Evolutionary conservation across 2,888 invertebrate species (phyloP).

Genomic region (Sycophila texana): DNA sequence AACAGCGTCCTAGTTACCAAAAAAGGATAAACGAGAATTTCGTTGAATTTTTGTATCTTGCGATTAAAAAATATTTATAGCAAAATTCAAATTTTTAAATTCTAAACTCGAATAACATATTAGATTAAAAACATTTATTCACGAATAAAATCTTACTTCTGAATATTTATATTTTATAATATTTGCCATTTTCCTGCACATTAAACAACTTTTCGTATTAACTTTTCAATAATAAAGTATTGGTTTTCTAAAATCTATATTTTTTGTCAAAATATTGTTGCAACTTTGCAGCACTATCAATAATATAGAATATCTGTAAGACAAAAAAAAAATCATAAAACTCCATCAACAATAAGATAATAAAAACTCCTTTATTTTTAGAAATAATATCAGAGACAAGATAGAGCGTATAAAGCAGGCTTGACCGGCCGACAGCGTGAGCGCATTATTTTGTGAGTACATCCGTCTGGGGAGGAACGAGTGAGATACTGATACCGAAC

Average conservation of each 20-base stretch:
- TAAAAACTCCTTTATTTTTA: background rate
- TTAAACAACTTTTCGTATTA: too few species aligned
- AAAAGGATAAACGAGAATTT: too few species aligned
- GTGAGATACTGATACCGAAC: conserved; percentile 14
- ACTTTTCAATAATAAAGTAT: background rate
- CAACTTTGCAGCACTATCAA: background rate
- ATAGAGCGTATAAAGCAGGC: background rate
- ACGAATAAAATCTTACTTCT: too few species aligned
- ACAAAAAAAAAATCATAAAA: background rate
- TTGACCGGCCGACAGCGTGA: background rate
- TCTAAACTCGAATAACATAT: too few species aligned
- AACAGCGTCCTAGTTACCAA: background rate
- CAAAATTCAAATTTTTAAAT: too few species aligned
- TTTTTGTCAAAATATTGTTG: background rate
- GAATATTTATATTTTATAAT: too few species aligned
- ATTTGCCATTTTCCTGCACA: too few species aligned
- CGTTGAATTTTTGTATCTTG: too few species aligned
- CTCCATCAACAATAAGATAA: background rate
- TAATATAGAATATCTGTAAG: background rate
- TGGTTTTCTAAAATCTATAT: background rate
- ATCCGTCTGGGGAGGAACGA: background rate
- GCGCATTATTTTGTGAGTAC: background rate
- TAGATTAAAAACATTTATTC: too few species aligned
- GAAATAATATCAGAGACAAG: background rate
- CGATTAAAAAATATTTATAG: too few species aligned